A percentile compares a stretch with the other conserved stretches of the same genome.
These are phyloP conservation scores for Colinus virginianus DNA, from an alignment of 2,113 vertebrate species.

Conservation along the genomic window DNA sequence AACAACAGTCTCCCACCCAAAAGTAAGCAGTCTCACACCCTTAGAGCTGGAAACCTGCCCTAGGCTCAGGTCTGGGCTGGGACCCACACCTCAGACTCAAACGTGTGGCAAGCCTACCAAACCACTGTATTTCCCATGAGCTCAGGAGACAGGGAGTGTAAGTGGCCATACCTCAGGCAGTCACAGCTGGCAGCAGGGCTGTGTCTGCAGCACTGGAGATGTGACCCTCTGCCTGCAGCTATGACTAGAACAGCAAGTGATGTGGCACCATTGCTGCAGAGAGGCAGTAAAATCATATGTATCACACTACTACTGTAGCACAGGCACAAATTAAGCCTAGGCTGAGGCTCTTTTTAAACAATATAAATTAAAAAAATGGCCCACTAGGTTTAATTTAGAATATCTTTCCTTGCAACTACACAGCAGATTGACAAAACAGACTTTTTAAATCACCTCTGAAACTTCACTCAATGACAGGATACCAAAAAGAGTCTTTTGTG, in stretches of 20 bases:
- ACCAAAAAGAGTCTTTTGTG: constrained; percentile 55
- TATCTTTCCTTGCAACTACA: constrained; percentile 15
- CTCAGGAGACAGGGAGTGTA: fast-evolving
- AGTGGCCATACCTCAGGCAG: background rate
- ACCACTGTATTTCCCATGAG: background rate
- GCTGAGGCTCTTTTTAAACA: background rate
- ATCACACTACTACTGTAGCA: fast-evolving
- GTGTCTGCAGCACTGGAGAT: background rate
- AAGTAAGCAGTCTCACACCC: background rate
- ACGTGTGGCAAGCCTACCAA: background rate
- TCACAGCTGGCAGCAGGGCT: background rate
- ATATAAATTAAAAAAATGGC: background rate
- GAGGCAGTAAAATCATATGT: constrained; percentile 5
- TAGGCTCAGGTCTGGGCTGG: background rate
- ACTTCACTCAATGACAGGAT: constrained; percentile 40
- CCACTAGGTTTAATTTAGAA: constrained; percentile 50
- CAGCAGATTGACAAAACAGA: constrained; percentile 62
- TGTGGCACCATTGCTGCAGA: background rate
- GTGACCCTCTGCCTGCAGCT: background rate
- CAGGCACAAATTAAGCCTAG: constrained; percentile 17
- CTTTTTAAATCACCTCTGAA: constrained; percentile 55
- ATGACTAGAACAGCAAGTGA: background rate
- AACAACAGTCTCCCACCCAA: background rate
- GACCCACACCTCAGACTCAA: background rate
- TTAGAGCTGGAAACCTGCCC: background rate